Conservation (phyloP, 2,888 invertebrate species). For the Agriopis leucophaearia region DNA sequence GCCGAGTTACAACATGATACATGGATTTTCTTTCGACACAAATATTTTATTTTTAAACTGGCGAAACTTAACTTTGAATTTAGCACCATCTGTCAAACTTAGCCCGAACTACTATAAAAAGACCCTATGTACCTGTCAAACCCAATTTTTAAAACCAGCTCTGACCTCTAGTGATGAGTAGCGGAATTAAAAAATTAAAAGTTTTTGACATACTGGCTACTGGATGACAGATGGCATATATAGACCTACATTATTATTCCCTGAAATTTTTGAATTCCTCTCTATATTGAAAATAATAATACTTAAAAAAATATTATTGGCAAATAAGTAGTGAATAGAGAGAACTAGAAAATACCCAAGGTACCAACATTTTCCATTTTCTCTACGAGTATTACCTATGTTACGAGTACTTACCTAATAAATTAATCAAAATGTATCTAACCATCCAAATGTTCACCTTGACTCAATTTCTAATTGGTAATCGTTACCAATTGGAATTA, state of each 20-base stretch:
- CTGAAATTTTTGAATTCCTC: not conserved
- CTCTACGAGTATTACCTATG: no score
- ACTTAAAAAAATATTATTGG: no score
- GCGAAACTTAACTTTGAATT: not conserved
- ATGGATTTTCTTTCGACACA: not conserved
- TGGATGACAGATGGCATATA: conserved; percentile 72
- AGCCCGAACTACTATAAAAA: conserved; percentile 59
- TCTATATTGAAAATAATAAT: conserved; percentile 1
- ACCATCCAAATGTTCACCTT: conserved; percentile 33
- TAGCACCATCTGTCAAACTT: conserved; percentile 73
- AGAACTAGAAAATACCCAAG: not conserved
- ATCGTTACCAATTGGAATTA: conserved; percentile 28
- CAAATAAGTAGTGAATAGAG: no score
- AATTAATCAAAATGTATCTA: not conserved
- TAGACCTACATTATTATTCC: not conserved
- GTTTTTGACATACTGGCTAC: conserved; percentile 53
- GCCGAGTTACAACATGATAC: no score
- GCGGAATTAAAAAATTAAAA: conserved; percentile 57
- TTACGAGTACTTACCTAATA: not conserved
- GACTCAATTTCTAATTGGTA: conserved; percentile 34
- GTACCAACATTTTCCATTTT: not conserved
- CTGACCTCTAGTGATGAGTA: conserved; percentile 79
- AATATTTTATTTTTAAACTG: not conserved
- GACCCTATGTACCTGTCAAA: conserved; percentile 58
- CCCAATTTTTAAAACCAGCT: conserved; percentile 59